A percentile compares a stretch with the other conserved stretches of the same genome.
phyloP scores from a whole-genome alignment of 2,888 invertebrate genomes.

The Andrena chrysosceles region DNA sequence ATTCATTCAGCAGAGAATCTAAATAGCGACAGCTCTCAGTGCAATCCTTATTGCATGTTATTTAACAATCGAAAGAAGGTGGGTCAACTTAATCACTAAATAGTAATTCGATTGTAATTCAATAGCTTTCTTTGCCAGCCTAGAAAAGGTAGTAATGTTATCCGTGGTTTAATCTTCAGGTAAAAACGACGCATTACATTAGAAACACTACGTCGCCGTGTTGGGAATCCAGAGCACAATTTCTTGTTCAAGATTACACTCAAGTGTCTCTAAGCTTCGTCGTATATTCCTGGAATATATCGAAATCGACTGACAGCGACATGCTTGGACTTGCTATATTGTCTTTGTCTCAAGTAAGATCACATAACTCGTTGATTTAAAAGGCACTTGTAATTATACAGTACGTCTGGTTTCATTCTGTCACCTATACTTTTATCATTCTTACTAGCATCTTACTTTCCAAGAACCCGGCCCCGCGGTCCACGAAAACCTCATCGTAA shows the following conservation, averaged over 20 bases:
- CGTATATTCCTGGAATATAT: constrained; percentile 86
- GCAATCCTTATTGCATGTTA: constrained; percentile 86
- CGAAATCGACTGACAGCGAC: constrained; percentile 85
- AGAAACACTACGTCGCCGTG: constrained; percentile 84
- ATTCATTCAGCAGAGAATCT: constrained; percentile 86
- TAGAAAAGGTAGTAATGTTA: neutral
- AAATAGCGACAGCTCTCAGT: constrained; percentile 83
- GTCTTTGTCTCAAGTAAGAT: constrained; percentile 83
- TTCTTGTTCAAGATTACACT: constrained; percentile 86
- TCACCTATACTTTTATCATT: no score
- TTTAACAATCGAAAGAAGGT: constrained; percentile 86
- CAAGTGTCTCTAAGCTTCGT: constrained; percentile 86
- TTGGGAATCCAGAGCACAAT: constrained; percentile 86
- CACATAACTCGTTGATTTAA: neutral
- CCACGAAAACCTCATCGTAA: no score
- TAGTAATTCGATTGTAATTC: neutral
- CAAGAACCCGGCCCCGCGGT: no score
- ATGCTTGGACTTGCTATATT: constrained; percentile 86
- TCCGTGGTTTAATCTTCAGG: constrained; percentile 78
- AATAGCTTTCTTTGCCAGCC: neutral
- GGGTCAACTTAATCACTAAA: neutral
- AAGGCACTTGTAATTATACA: neutral
- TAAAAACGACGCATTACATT: constrained; percentile 86
- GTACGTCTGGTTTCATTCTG: neutral
- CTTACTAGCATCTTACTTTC: no score